Evolutionary conservation across 2,888 invertebrate species (phyloP), one percentile per base, ranked within the genome.

Genomic region (Orthosia incerta): DNA sequence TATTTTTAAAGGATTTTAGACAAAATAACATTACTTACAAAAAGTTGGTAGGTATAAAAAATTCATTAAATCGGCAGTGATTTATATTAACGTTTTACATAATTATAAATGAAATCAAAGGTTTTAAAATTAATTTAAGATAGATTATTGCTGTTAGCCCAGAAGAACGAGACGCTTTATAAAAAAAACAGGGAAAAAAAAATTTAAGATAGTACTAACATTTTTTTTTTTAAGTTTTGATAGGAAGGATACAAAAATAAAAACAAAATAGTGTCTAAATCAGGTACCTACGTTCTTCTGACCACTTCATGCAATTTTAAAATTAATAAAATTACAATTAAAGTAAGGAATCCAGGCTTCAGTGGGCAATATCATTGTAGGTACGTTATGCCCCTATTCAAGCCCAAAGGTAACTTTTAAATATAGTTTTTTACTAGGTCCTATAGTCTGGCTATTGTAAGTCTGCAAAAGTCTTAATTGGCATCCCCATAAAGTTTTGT

Each of bases 31-130:
- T 78, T 74, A 71, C 63, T 66, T 73, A 57, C 65, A 72, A 77
- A 71, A 74, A 53, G 46, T 71, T 72, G 60, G 39, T 70, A 59
- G n/a, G n/a, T n/a, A n/a, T n/a, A 76, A 73, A 76, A 75, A 78
- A 75, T 71, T 67, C 31, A 60, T 51, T 61, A 63, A 46, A 51
- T 64, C 77, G 83, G 83, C 85, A 85, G 85, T 85, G 80, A 63
- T 75, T 71, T 68, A 45, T 59, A 50, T 60, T 15, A 56, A 74
- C 48, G 23, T 70, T 55, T 62, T 71, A 71, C 9, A 62, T 50
- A 60, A 63, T 62, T 65, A 39, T 62, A 31, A 13, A 55, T 39
- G 45, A 51, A 67, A 66, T 64, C 2, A 67, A 66, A 56, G 0
- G 4, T 51, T 55, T 20, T n/a, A 16, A 39, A 64, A 56, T 57